These are phyloP conservation scores for Cremastinae sp. DNA, from an alignment of 2,888 invertebrate genomes.

Conservation along the genomic window DNA sequence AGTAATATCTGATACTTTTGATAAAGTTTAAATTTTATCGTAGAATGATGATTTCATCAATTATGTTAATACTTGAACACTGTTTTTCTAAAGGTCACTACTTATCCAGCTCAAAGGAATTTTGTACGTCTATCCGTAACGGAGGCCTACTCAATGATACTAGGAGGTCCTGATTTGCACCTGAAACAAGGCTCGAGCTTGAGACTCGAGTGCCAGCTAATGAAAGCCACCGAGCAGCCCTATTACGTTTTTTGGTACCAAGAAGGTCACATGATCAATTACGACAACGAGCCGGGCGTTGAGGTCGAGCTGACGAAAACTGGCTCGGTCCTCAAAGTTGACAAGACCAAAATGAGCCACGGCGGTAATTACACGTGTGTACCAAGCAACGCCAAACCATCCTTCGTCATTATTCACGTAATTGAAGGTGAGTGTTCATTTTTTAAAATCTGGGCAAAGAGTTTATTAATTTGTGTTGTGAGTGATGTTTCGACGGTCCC, in stretches of 20 bases:
- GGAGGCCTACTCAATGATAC: constrained; percentile 87
- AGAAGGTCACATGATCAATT: constrained; percentile 92
- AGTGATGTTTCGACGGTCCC: too few species aligned
- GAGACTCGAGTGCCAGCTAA: constrained; percentile 86
- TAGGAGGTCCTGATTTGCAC: constrained; percentile 87
- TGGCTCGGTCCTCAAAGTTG: constrained; percentile 72
- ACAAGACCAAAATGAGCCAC: constrained; percentile 73
- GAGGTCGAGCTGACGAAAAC: constrained; percentile 80
- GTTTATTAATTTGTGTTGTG: too few species aligned
- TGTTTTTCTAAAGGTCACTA: constrained; percentile 39
- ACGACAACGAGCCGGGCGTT: constrained; percentile 84
- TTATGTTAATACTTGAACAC: too few species aligned
- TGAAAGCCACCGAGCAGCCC: constrained; percentile 86
- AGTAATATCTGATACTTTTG: neutral
- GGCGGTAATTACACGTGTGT: constrained; percentile 79
- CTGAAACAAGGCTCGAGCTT: constrained; percentile 88
- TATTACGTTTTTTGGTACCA: constrained; percentile 92
- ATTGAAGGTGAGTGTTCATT: constrained; percentile 67
- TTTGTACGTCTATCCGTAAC: constrained; percentile 73
- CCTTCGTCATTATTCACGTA: constrained; percentile 71
- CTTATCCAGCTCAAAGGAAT: constrained; percentile 66
- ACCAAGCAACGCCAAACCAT: constrained; percentile 70
- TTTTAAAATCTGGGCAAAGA: too few species aligned
- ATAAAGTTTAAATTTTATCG: too few species aligned
- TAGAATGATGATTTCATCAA: too few species aligned